These are phyloP conservation scores for Paratilapia polleni DNA, from an alignment of 2,113 vertebrate genomes.

Conservation along the genomic window DNA sequence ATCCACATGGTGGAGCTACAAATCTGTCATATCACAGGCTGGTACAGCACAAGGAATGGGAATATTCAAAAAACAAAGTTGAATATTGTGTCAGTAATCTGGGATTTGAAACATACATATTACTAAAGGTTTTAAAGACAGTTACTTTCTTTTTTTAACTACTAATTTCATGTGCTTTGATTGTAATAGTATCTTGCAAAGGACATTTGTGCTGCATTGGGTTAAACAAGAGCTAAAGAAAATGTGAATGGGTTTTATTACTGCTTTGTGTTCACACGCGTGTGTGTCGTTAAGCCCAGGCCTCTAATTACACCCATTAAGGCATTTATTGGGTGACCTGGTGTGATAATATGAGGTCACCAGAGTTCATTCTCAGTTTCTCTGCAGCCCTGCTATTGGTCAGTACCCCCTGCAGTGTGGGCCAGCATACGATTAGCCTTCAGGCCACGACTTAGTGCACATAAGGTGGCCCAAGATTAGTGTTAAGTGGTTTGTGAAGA, in stretches of 20 bases:
- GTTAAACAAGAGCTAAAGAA: not conserved
- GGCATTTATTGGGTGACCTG: not conserved
- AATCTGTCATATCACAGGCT: not conserved
- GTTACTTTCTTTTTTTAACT: not conserved
- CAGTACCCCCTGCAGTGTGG: not conserved
- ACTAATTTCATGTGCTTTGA: not conserved
- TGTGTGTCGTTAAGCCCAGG: not conserved
- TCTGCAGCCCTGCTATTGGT: constrained; percentile 26
- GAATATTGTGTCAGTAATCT: not conserved
- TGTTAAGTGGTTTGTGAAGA: constrained; percentile 43
- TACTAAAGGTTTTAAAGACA: not conserved
- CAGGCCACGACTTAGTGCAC: constrained; percentile 20
- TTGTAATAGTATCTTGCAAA: no score
- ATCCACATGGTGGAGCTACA: constrained; percentile 49
- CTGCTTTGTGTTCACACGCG: not conserved
- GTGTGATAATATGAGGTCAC: constrained; percentile 43
- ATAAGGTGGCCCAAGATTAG: constrained; percentile 65
- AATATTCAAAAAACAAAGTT: not conserved
- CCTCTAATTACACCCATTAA: not conserved
- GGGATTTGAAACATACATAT: no score
- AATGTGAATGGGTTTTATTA: not conserved
- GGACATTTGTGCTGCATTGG: not conserved
- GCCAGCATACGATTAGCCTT: constrained; percentile 40
- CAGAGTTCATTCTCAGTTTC: constrained; percentile 18
- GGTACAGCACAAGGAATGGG: not conserved